Conservation (phyloP, 2,888 invertebrate genomes). For the Acrobasis suavella region DNA sequence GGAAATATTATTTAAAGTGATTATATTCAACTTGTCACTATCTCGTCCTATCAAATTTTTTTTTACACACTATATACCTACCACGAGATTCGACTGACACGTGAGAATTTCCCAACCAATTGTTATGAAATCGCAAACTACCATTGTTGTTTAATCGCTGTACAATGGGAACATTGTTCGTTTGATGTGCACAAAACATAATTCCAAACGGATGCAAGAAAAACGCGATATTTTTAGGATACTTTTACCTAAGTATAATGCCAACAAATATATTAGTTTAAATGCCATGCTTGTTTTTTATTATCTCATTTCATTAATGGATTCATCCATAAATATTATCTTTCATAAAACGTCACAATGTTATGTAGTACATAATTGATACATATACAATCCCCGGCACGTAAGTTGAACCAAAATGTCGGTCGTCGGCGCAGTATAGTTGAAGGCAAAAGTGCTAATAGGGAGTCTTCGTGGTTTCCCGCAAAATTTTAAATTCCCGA, state of each 20-base stretch:
- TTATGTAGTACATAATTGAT: no score
- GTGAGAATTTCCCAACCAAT: conserved; percentile 68
- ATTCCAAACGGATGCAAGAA: conserved; percentile 30
- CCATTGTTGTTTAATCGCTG: conserved; percentile 67
- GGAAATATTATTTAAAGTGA: neutral
- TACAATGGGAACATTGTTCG: conserved; percentile 66
- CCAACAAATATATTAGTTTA: no score
- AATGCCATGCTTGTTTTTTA: no score
- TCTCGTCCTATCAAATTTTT: neutral
- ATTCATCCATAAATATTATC: no score
- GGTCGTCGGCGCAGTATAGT: no score
- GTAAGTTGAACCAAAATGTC: no score
- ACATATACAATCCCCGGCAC: no score
- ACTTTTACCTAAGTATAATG: neutral
- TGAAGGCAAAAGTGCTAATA: no score
- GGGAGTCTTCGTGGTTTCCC: no score
- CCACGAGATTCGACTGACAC: conserved; percentile 49
- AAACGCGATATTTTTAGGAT: conserved; percentile 16
- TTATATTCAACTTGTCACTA: neutral
- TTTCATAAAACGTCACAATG: no score
- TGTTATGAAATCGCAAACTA: conserved; percentile 67
- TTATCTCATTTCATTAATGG: no score
- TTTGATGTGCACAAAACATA: conserved; percentile 44
- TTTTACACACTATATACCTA: conserved; percentile 19
- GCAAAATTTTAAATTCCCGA: no score